A percentile compares a stretch with the other conserved stretches of the same genome.
These are phyloP conservation scores for Drosophila sturtevanti DNA, from an alignment of 1,140 invertebrate genomes.

Conservation along the genomic window DNA sequence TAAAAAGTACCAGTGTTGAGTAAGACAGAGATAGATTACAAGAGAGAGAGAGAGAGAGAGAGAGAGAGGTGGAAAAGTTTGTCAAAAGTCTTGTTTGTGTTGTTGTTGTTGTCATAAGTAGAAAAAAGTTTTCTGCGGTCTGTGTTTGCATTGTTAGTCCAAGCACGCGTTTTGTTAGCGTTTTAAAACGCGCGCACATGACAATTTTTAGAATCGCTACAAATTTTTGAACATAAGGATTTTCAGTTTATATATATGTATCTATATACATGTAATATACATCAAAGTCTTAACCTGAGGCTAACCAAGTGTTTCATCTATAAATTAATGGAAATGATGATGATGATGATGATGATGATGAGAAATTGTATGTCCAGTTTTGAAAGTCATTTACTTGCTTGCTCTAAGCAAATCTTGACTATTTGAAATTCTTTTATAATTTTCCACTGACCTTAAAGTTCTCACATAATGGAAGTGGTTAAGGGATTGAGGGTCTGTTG, in stretches of 20 bases:
- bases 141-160: constrained; percentile 33
- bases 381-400: neutral
- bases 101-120: constrained; percentile 18
- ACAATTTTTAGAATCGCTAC: neutral
- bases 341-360: neutral
- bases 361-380: neutral
- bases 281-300: neutral
- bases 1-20: neutral
- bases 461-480: neutral
- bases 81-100: constrained; percentile 24
- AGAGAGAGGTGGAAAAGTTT: constrained; percentile 29
- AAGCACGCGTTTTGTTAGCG: constrained; percentile 37
- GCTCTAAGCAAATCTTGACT: neutral
- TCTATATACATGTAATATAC: neutral
- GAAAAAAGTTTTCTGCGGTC: constrained; percentile 1
- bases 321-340: neutral
- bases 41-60: too few relatives aligned
- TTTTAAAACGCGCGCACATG: constrained; percentile 11
- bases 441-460: constrained; percentile 1
- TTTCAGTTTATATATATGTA: neutral
- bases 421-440: neutral
- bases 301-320: neutral
- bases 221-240: neutral
- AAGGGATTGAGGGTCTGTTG: neutral
- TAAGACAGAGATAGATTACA: too few relatives aligned